Conservation (phyloP, 2,888 invertebrate species). For the Meliscaeva auricollis region DNA sequence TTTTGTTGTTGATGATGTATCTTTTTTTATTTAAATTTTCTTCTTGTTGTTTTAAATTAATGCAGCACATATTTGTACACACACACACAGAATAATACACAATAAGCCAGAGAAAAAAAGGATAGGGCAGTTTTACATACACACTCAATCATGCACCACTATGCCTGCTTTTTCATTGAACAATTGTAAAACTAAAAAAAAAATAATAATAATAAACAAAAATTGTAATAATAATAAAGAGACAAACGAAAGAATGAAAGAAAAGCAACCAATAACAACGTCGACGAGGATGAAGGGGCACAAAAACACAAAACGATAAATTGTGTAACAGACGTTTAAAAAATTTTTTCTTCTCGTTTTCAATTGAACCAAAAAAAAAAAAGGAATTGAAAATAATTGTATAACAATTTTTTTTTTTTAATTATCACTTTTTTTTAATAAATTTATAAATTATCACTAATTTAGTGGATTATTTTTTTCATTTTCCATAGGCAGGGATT, state of each 20-base stretch:
- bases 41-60: slow-evolving; percentile 44
- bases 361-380: slow-evolving; percentile 57
- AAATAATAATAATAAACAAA: slow-evolving; percentile 38
- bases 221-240: slow-evolving; percentile 34
- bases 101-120: slow-evolving; percentile 8
- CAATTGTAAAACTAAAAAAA: slow-evolving; percentile 62
- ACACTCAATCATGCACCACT: slow-evolving; percentile 49
- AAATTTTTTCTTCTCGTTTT: slow-evolving; percentile 36
- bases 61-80: slow-evolving; percentile 40
- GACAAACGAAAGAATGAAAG: slow-evolving; percentile 24
- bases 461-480: background rate
- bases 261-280: slow-evolving; percentile 19
- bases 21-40: slow-evolving; percentile 8
- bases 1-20: slow-evolving; percentile 45
- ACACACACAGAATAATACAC: slow-evolving; percentile 32
- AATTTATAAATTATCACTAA: background rate
- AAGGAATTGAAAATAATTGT: slow-evolving; percentile 51
- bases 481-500: background rate
- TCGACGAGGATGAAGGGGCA: slow-evolving; percentile 37
- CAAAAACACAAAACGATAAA: slow-evolving; percentile 63
- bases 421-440: slow-evolving; percentile 1
- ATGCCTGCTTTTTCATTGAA: slow-evolving; percentile 62
- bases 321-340: slow-evolving; percentile 66
- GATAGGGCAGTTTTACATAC: slow-evolving; percentile 18
- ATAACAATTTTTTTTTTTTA: slow-evolving; percentile 48